Evolutionary conservation across 2,888 invertebrate species (phyloP), one percentile per base, ranked within the genome.

Genomic region (Drosophila macrospina): DNA sequence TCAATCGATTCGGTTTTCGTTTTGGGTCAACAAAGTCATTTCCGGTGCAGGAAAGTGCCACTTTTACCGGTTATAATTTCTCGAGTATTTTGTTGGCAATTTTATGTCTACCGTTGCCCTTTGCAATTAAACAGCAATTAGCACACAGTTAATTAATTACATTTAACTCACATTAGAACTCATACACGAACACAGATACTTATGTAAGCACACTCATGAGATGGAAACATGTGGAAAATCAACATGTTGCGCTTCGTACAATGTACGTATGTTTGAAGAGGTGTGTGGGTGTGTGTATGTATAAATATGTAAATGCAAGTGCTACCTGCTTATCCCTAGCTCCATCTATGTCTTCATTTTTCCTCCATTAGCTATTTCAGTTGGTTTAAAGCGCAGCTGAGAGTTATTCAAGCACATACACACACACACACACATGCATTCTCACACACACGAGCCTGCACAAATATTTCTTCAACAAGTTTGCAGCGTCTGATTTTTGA

Each of bases 401-500:
- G 85, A 68, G 65, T 70, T 75, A 52, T 52, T 60, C 55, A 45
- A n/a, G 42, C 39, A 8, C 30, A 5, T 13, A 32, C 34, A 50
- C 24, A 32, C 28, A 30, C 8, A 20, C 13, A 42, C 6, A 42
- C 30, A n/a, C 30, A 28, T 28, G 39, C 28, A 13, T 20, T n/a
- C 36, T 39, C 24, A 47, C 24, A 47, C 39, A 48, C 34, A 48
- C 24, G 61, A 28, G 59, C 48, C 39, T 71, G 67, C 45, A 71
- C 69, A 78, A 87, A 74, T 65, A 82, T 86, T 86, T 74, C 86
- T 72, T 84, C 88, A 84, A 88, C 83, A 84, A 84, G 83, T 88
- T 83, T 88, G 72, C 77, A 78, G 64, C 50, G 63, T 77, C 80
- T 88, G 88, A 88, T 88, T 88, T 84, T 83, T 77, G 86, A 80